These are phyloP conservation scores for Lacerta bilineata DNA, from an alignment of 2,797 vertebrate genomes.

Conservation along the genomic window DNA sequence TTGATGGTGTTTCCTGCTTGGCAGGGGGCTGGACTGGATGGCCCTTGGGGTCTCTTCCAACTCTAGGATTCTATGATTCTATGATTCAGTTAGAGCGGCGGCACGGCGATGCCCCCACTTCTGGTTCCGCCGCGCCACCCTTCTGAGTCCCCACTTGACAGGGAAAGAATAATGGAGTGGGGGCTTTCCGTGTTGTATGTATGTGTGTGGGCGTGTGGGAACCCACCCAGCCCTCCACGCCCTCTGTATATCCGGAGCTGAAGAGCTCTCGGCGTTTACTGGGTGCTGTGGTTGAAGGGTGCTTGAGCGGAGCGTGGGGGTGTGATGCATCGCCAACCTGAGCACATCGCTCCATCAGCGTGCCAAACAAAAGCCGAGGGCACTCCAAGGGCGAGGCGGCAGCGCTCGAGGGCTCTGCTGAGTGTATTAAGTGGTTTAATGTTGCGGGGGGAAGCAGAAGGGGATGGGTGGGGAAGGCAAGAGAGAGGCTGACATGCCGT, in stretches of 20 bases:
- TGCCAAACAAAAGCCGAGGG: background rate
- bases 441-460: background rate
- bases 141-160: background rate
- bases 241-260: background rate
- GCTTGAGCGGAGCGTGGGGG: fast-evolving
- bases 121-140: too few relatives aligned
- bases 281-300: background rate
- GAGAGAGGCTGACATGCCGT: background rate
- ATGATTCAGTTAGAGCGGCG: too few relatives aligned
- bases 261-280: fast-evolving
- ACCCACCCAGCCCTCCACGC: background rate
- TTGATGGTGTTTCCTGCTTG: too few relatives aligned
- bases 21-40: too few relatives aligned
- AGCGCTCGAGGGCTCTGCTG: background rate
- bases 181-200: too few relatives aligned
- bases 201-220: too few relatives aligned
- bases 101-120: too few relatives aligned
- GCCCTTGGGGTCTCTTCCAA: too few relatives aligned
- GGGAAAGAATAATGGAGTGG: background rate
- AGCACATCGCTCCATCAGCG: background rate
- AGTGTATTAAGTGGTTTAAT: background rate
- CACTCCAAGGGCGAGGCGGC: background rate
- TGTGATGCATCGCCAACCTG: background rate
- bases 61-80: too few relatives aligned
- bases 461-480: background rate